A percentile compares a stretch with the other conserved stretches of the same genome.
phyloP scores from a whole-genome alignment of 1,140 invertebrate species.

The Metopolophium dirhodum region DNA sequence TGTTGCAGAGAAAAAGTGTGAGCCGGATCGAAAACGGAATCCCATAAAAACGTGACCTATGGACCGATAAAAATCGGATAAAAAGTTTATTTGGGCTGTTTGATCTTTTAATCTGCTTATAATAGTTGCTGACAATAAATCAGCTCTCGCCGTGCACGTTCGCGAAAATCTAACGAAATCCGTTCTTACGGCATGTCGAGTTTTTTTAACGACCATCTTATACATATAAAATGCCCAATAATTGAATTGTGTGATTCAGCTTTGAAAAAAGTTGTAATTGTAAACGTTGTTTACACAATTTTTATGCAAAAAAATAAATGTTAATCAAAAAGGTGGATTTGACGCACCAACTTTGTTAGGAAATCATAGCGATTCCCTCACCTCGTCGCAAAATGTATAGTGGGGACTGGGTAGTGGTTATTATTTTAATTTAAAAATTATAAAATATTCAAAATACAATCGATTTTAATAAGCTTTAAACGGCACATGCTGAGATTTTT shows the following conservation, averaged over 20 bases:
- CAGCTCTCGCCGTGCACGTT: conserved; percentile 6
- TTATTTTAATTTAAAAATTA: neutral
- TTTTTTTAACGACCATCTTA: neutral
- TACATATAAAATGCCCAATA: neutral
- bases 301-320: neutral
- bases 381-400: neutral
- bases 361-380: neutral
- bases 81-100: conserved; percentile 48
- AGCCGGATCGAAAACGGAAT: conserved; percentile 10
- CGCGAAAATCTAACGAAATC: neutral
- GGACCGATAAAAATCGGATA: conserved; percentile 54
- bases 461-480: neutral
- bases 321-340: neutral
- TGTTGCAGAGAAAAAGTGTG: neutral
- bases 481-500: neutral
- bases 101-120: conserved; percentile 55
- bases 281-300: neutral
- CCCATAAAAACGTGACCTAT: conserved; percentile 51
- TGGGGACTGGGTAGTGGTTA: neutral
- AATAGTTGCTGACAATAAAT: conserved; percentile 49
- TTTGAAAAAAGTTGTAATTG: neutral
- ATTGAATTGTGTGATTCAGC: neutral
- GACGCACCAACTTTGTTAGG: neutral
- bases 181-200: neutral
- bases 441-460: neutral